Evolutionary conservation across 1,140 invertebrate genomes (phyloP), one percentile per base, ranked within the genome.

Genomic region (Formica exsecta): DNA sequence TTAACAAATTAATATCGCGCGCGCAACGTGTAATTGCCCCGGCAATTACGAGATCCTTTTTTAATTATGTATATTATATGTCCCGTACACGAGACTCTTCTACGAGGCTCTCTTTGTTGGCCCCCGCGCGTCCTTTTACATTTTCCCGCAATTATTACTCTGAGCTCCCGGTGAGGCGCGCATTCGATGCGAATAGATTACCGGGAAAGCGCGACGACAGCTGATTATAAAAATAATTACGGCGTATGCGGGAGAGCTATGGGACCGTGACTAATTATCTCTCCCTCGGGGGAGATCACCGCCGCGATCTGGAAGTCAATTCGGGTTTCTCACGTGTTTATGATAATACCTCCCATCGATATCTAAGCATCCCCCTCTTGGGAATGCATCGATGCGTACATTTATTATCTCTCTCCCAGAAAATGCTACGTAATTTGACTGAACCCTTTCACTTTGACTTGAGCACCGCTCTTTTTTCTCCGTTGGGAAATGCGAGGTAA

Each of bases 171-270:
- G 19, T 13, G 75, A 81, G 70, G 54, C 74, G 54, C 74, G 84
- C 68, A 70, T 85, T 80, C 54, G 88, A 84, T 22, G 74, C 74
- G 85, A 73, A 85, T 81, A 38, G 87, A 90, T 91, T 88, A 79
- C 85, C 62, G 74, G 87, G 90, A 91, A 91, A 91, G 88, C 85
- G 87, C 85, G 90, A 91, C 88, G 90, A 91, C 90, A 91, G 89
- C 66, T 81, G 90, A 90, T 91, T 90, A 89, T 76, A 87, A 86
- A 88, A 91, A 90, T 89, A 88, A 91, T 90, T 90, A 62, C 70
- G 64, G 66, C 57, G 65, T 68, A 48, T n/a, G 38, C 68, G 51
- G 7, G 62, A 25, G 70, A 79, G 74, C 36, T 80, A 61, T 48
- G 87, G 66, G 73, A 59, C 90, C 89, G 89, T 91, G 90, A 91